These are phyloP conservation scores for Vollenhovia emeryi DNA, from an alignment of 1,140 invertebrate species.

Conservation along the genomic window DNA sequence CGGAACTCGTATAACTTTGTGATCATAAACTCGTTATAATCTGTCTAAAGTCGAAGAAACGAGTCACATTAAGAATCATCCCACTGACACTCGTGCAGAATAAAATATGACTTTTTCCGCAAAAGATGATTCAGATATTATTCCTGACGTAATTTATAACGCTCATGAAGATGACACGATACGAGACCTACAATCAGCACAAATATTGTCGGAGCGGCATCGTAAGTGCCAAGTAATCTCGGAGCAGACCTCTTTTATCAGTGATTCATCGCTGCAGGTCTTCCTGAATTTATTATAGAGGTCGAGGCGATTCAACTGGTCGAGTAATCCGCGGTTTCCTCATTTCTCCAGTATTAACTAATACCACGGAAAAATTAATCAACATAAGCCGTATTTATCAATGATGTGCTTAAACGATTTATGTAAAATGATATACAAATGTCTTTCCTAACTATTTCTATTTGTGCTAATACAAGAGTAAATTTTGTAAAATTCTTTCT, in stretches of 20 bases:
- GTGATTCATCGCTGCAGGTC: conserved; percentile 52
- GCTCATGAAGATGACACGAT: conserved; percentile 6
- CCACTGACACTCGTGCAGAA: background rate
- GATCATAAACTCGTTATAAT: background rate
- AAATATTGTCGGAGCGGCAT: background rate
- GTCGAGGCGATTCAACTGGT: background rate
- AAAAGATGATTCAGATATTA: conserved; percentile 2
- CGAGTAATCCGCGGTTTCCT: conserved; percentile 12
- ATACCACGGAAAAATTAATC: conserved; percentile 20
- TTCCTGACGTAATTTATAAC: background rate
- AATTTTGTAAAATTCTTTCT: background rate
- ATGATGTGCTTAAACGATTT: background rate
- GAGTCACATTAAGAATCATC: conserved; percentile 9
- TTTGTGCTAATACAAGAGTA: background rate
- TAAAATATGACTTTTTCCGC: background rate
- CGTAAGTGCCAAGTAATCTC: conserved; percentile 29
- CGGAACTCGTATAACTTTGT: background rate
- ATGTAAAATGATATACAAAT: background rate
- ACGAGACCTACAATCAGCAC: background rate
- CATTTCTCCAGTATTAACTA: background rate
- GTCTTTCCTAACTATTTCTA: background rate
- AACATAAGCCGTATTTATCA: conserved; percentile 4
- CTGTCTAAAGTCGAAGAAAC: background rate
- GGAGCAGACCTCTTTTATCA: conserved; percentile 47
- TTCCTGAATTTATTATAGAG: conserved; percentile 32